Base-by-base conservation (phyloP, 2,113 vertebrate genomes). In the Neotragus pygmaeus region DNA sequence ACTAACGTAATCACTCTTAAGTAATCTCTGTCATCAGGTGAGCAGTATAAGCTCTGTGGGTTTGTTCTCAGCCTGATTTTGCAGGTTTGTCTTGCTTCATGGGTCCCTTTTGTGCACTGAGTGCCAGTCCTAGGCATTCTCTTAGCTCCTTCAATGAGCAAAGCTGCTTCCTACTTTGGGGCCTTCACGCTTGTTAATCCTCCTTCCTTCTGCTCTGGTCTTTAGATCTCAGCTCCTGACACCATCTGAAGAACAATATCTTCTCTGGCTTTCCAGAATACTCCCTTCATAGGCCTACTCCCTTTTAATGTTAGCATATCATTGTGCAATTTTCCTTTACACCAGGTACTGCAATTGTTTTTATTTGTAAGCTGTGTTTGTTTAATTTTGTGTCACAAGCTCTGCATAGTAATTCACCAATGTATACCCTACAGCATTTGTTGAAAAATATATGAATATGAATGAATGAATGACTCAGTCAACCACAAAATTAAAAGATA, bases 1-100 rank as follows among this genome's bases (percentile, higher is more conserved):
- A 98, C 90, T 97, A 88, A 92, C 58, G n/a, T 96, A 97, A 97
- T 96, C 96, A 96, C 77, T 96, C 77, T 94, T 94, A 92, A 96
- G 88, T 94, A 83, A 93, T 97, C n/a, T n/a, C 94, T 97, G 10
- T 91, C 93, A 92, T 95, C 45, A 66, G 62, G 88, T 89, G 70
- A 89, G 88, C 49, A 80, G 17, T 45, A 2, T 33, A 77, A 85
- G 25, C 49, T 85, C 81, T 25, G 17, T 62, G 58, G 66, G 49
- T 83, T 45, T 88, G 73, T 77, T 51, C 30, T 85, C 28, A 13
- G 33, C 75, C 55, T 51, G 36, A 51, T 30, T 96, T 14, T 84
- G 64, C 4, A 49, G 36, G 16, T 27, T 81, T 4, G 6, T 62
- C 58, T 92, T 55, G 55, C 39, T 53, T 81, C 5, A 1, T 5